Evolutionary conservation across 2,888 invertebrate genomes (phyloP).

Genomic region (Nomada ruficornis): DNA sequence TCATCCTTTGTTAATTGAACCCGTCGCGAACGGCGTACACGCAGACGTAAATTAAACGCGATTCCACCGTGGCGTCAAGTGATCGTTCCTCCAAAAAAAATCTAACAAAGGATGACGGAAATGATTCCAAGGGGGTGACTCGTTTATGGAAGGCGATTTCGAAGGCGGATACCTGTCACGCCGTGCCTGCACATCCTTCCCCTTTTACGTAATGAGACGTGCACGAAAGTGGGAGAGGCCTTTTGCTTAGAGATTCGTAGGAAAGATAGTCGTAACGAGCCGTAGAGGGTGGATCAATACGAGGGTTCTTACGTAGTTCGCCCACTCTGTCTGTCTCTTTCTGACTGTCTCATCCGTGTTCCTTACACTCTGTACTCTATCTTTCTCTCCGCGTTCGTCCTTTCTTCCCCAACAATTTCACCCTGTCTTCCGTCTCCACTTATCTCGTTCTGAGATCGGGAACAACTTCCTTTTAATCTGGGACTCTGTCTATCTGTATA

Average conservation of each 20-base stretch:
- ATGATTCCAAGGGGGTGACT: constrained; percentile 4
- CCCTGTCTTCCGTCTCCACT: constrained; percentile 43
- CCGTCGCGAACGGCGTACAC: neutral
- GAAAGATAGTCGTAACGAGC: constrained; percentile 82
- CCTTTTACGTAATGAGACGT: constrained; percentile 74
- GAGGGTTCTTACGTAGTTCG: constrained; percentile 81
- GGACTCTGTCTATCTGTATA: constrained; percentile 40
- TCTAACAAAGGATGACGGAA: neutral
- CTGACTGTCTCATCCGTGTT: constrained; percentile 48
- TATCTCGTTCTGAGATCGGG: constrained; percentile 52
- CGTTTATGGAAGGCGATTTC: constrained; percentile 36
- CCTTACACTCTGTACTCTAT: constrained; percentile 13
- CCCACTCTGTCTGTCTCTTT: constrained; percentile 71
- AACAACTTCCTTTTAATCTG: constrained; percentile 28
- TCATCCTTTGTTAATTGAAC: neutral
- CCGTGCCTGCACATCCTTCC: constrained; percentile 62
- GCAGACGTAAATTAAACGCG: constrained; percentile 35
- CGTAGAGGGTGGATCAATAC: constrained; percentile 82
- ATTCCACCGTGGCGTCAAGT: neutral
- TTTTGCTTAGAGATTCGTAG: constrained; percentile 80
- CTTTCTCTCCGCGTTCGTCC: neutral
- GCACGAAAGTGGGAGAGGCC: constrained; percentile 77
- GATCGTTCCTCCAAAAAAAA: constrained; percentile 11
- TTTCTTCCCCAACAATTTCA: constrained; percentile 37
- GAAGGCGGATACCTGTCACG: constrained; percentile 49